phyloP scores from a whole-genome alignment of 1,140 invertebrate genomes.

The Penaeus vannamei region DNA sequence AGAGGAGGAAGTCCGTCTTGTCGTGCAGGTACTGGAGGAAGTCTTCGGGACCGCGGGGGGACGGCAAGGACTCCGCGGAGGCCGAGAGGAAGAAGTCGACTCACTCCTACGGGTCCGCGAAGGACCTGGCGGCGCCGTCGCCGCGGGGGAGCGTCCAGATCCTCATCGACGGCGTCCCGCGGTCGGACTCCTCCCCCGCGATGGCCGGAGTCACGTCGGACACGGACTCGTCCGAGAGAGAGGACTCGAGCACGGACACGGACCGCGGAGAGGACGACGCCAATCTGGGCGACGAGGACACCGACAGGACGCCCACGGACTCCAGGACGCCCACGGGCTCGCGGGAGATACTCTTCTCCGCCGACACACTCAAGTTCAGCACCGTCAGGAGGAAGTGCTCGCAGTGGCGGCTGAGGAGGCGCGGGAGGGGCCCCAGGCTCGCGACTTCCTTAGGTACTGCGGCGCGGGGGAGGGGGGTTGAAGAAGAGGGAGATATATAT shows the following conservation, averaged over 20 bases:
- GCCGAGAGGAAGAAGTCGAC: not conserved
- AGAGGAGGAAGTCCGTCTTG: not conserved
- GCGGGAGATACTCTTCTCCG: not conserved
- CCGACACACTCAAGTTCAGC: not conserved
- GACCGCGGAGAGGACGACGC: constrained; percentile 5
- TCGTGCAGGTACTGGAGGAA: not conserved
- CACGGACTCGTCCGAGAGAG: no score
- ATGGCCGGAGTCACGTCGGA: no score
- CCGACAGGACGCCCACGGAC: constrained; percentile 21
- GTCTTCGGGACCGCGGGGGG: not conserved
- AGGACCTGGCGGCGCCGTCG: not conserved
- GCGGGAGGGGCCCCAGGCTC: not conserved
- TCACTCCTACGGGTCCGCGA: no score
- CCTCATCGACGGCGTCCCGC: not conserved
- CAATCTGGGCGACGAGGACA: not conserved
- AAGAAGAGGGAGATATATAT: no score
- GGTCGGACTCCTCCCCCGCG: not conserved
- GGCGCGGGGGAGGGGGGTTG: no score
- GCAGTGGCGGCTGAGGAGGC: not conserved
- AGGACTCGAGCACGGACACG: not conserved
- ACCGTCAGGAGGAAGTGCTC: constrained; percentile 4
- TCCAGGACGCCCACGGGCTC: not conserved
- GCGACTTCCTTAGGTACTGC: no score
- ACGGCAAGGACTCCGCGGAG: not conserved
- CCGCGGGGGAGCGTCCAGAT: not conserved